phyloP scores from a whole-genome alignment of 2,113 vertebrate species.

The Bubalus kerabau region DNA sequence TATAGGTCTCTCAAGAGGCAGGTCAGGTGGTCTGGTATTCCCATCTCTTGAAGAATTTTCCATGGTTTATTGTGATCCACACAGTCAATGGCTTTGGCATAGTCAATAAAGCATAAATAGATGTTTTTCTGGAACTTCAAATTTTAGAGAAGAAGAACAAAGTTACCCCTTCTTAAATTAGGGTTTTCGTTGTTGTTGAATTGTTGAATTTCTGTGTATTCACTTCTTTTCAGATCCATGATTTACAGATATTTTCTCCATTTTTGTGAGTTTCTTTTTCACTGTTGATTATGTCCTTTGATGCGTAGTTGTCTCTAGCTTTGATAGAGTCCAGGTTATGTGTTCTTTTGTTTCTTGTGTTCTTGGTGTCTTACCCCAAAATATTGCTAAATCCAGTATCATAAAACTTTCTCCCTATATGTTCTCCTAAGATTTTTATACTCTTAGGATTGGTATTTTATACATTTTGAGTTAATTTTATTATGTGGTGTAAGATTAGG shows the following conservation, averaged over 20 bases:
- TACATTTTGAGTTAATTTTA: background rate
- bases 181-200: background rate
- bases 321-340: background rate
- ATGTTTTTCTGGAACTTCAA: no score
- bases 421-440: background rate
- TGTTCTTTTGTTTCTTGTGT: background rate
- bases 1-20: no score
- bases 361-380: background rate
- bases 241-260: background rate
- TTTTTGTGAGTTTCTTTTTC: background rate
- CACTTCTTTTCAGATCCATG: background rate
- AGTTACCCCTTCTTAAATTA: background rate
- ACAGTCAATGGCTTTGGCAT: no score
- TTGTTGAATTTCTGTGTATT: background rate
- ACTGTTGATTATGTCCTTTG: background rate
- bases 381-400: background rate
- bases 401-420: background rate
- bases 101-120: no score
- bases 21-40: no score
- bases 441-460: background rate
- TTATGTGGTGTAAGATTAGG: background rate
- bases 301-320: background rate
- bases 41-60: no score
- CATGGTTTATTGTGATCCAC: no score
- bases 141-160: no score